A percentile compares a stretch with the other conserved stretches of the same genome.
Conservation (phyloP, 2,888 invertebrate species). For the Melitaea athalia region DNA sequence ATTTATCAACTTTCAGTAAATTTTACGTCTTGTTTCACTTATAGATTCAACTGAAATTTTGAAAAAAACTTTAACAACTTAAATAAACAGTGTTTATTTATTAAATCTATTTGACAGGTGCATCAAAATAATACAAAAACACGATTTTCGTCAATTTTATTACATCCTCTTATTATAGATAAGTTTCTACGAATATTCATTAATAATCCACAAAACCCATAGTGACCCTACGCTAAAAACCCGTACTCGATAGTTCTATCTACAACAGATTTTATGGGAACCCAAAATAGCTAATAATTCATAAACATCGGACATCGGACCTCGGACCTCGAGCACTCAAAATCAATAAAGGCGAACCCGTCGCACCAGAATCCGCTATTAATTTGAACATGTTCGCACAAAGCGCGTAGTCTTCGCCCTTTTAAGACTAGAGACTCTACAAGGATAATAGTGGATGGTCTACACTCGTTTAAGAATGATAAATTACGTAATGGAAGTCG, state of each 20-base stretch:
- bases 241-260: slow-evolving; percentile 24
- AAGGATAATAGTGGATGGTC: slow-evolving; percentile 71
- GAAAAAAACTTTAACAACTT: neutral
- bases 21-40: no score
- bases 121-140: no score
- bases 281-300: slow-evolving; percentile 73
- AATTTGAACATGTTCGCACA: slow-evolving; percentile 62
- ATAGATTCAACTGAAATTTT: neutral
- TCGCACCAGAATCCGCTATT: slow-evolving; percentile 63
- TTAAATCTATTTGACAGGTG: no score
- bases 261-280: slow-evolving; percentile 70
- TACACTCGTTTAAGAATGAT: slow-evolving; percentile 81
- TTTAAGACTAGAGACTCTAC: slow-evolving; percentile 62
- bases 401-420: slow-evolving; percentile 69
- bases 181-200: slow-evolving; percentile 15
- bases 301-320: slow-evolving; percentile 70
- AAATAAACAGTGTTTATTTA: no score
- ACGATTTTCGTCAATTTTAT: no score
- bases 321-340: slow-evolving; percentile 54
- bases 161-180: no score
- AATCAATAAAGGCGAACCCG: slow-evolving; percentile 62
- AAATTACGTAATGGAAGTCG: slow-evolving; percentile 79
- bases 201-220: slow-evolving; percentile 34
- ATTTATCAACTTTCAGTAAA: no score
- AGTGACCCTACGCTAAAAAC: slow-evolving; percentile 34